Evolutionary conservation across 2,888 invertebrate genomes (phyloP), one percentile per base, ranked within the genome.

Genomic region (Brachypalpus laphriformis): DNA sequence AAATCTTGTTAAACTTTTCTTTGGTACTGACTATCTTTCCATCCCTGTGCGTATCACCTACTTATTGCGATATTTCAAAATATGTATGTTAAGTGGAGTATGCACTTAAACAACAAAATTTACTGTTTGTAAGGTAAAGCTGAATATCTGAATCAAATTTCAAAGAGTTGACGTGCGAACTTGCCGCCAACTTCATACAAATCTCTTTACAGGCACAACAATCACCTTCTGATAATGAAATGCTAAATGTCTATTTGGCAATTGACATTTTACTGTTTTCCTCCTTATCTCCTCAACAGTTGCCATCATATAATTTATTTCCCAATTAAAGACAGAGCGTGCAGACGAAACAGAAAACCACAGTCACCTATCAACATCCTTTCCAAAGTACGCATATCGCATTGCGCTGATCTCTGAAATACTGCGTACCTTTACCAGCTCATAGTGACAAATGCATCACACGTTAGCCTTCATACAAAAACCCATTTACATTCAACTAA

Each of bases 401-500:
- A 25, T 54, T 68, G 16, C 40, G 68, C 7, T 68, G 28, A 68
- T 68, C 68, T 54, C 40, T 40, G 11, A 25, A 66, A 34, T 31
- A 22, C 34, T 31, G 5, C 34, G 22, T 49, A 25, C 11, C 9
- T 37, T n/a, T 37, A 25, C 11, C n/a, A 18, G 25, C 25, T 37
- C n/a, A 3, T 20, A 9, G 20, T 37, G 56, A 28, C 57, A 57
- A 70, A 70, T 57, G 57, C 70, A 57, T 70, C 70, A 31, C 56
- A 70, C 28, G 45, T 56, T 11, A 0, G 20, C 8, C 28, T 11
- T 9, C 40, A 37, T 40, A 54, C 18, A 42, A 25, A 34, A 28
- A 56, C 11, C 14, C 25, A 71, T 71, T 71, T 45, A 47, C 20
- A 71, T 71, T 57, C 71, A 71, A 25, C 22, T 11, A 49, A 47